phyloP scores from a whole-genome alignment of 2,797 vertebrate species.

The Eulemur mongoz region DNA sequence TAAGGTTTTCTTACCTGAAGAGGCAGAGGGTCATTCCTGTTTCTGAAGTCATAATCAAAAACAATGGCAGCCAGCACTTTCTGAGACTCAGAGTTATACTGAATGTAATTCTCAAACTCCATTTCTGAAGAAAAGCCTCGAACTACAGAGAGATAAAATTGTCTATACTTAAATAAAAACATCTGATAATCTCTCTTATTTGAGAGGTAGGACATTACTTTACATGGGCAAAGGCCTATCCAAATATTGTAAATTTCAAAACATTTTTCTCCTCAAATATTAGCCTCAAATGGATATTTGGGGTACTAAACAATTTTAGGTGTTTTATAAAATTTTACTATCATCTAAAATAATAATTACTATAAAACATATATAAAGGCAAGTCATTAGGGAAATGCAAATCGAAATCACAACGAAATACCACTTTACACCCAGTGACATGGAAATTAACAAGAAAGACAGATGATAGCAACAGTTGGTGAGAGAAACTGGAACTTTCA shows the following conservation, averaged over 20 bases:
- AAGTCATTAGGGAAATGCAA: background rate
- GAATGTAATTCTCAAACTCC: slow-evolving; percentile 53
- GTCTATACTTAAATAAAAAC: slow-evolving; percentile 14
- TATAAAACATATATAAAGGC: background rate
- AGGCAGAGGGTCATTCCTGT: slow-evolving; percentile 46
- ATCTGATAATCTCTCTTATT: background rate
- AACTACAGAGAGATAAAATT: slow-evolving; percentile 48
- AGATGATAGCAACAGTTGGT: background rate
- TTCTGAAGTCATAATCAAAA: slow-evolving; percentile 56
- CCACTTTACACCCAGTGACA: background rate
- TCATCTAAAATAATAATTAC: background rate
- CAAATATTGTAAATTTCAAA: background rate
- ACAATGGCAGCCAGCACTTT: slow-evolving; percentile 60
- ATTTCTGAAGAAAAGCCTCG: slow-evolving; percentile 55
- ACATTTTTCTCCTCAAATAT: slow-evolving; percentile 9
- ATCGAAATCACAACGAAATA: background rate
- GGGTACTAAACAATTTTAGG: background rate
- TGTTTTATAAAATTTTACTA: background rate
- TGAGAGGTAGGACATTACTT: background rate
- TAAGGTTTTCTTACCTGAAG: slow-evolving; percentile 69
- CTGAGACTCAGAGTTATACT: background rate
- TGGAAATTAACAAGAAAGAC: background rate
- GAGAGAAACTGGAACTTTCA: background rate
- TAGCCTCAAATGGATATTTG: background rate
- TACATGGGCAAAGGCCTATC: background rate